phyloP scores from a whole-genome alignment of 2,113 vertebrate species.

The Dipodomys stephensi region DNA sequence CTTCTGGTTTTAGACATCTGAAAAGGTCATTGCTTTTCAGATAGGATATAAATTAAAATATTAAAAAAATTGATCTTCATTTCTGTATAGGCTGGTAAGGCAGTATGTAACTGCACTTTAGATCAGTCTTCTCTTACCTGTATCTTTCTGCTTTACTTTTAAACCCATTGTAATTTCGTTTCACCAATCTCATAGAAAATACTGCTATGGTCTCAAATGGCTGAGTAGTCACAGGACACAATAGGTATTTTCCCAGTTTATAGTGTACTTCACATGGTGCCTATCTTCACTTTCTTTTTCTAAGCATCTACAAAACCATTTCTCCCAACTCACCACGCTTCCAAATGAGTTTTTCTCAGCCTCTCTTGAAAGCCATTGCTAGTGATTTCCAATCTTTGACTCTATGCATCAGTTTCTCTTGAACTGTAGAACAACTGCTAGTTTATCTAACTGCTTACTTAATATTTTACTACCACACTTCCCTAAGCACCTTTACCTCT shows the following conservation, averaged over 20 bases:
- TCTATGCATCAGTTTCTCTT: background rate
- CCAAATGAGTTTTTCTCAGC: background rate
- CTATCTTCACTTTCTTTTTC: background rate
- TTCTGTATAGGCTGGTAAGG: background rate
- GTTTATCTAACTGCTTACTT: background rate
- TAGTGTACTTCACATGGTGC: too few species aligned
- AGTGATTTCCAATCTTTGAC: background rate
- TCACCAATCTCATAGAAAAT: background rate
- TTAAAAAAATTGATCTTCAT: background rate
- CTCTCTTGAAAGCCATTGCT: background rate
- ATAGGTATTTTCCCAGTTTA: background rate
- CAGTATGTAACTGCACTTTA: background rate
- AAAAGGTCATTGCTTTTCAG: background rate
- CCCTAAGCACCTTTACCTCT: background rate
- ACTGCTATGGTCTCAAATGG: background rate
- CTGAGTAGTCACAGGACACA: background rate
- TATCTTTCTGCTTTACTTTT: background rate
- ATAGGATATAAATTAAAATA: background rate
- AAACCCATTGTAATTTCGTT: background rate
- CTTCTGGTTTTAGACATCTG: background rate
- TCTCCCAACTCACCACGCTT: background rate
- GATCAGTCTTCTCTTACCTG: background rate
- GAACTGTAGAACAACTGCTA: background rate
- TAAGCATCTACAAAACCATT: background rate
- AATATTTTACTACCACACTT: background rate